Evolutionary conservation across 2,113 vertebrate species (phyloP), one percentile per base, ranked within the genome.

Genomic region (Cebus imitator): DNA sequence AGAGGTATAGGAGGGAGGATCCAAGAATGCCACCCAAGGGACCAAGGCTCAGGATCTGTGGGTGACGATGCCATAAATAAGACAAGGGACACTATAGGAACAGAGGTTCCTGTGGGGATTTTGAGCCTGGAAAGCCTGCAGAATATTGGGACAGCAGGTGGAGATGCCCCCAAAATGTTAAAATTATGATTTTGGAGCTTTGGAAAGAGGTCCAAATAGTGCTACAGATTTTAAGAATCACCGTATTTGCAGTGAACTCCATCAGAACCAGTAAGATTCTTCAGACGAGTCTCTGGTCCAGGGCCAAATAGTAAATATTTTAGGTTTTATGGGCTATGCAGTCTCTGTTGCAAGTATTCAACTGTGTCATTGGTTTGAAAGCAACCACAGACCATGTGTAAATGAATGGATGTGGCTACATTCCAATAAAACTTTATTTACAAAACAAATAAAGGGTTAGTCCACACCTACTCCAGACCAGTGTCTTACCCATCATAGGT

Each of bases 381-480:
- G 40, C 25, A 68, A 23, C 12, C 25, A 30, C 17, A 86, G 61
- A 61, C n/a, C 37, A 61, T 70, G 58, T 3, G 1, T 52, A 80
- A 80, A 35, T 79, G n/a, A 96, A 64, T 45, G 57, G 48, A 23
- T 50, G 18, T 52, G 66, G 4, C 18, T 92, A 1, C 80, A 72
- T 70, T 70, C 35, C 50, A 87, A 55, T 70, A 80, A 94, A 97
- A 84, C 32, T 79, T 81, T 68, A 91, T 90, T 96, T 96, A 70
- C 40, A 89, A 91, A 64, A 86, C 75, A 58, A 76, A 61, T 73
- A 87, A 48, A 58, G 12, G 3, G 8, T 55, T 83, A 70, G 32
- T 11, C 66, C 5, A 76, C 4, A 9, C 57, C 80, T 84, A n/a
- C n/a, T 92, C 37, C 37, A 90, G 73, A 93, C 13, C 27, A 68